These are phyloP conservation scores for Natator depressus DNA, from an alignment of 2,113 vertebrate genomes.

Conservation along the genomic window DNA sequence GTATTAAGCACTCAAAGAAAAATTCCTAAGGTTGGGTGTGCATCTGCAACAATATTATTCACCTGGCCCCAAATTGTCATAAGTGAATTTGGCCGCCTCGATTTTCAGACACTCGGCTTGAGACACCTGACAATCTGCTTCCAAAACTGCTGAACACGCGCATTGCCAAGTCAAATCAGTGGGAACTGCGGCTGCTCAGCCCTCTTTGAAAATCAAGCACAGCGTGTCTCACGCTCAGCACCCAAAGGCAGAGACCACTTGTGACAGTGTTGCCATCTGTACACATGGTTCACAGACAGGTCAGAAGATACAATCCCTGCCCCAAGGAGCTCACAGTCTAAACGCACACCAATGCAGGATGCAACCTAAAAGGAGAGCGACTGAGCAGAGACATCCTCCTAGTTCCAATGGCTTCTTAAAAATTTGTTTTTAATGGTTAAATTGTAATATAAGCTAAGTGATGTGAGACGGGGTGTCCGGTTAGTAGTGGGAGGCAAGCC, in stretches of 20 bases:
- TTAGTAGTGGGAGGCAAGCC: background rate
- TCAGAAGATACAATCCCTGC: background rate
- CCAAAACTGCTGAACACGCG: background rate
- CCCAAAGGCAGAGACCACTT: background rate
- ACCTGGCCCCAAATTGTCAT: background rate
- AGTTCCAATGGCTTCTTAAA: background rate
- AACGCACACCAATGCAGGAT: background rate
- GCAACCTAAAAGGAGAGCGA: background rate
- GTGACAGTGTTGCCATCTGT: background rate
- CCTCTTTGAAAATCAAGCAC: background rate
- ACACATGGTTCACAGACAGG: background rate
- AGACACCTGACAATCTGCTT: background rate
- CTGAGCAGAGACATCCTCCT: background rate
- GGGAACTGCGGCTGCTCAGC: background rate
- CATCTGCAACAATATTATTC: background rate
- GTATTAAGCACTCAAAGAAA: background rate
- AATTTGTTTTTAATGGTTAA: background rate
- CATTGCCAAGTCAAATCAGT: background rate
- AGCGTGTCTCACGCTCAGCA: background rate
- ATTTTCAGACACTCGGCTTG: background rate
- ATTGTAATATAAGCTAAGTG: too few relatives aligned
- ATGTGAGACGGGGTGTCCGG: background rate
- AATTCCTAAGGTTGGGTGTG: background rate
- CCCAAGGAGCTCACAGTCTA: accelerated
- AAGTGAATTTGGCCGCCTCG: background rate